A percentile compares a stretch with the other conserved stretches of the same genome.
Conservation (phyloP, 2,113 vertebrate species). For the Cynoglossus semilaevis region DNA sequence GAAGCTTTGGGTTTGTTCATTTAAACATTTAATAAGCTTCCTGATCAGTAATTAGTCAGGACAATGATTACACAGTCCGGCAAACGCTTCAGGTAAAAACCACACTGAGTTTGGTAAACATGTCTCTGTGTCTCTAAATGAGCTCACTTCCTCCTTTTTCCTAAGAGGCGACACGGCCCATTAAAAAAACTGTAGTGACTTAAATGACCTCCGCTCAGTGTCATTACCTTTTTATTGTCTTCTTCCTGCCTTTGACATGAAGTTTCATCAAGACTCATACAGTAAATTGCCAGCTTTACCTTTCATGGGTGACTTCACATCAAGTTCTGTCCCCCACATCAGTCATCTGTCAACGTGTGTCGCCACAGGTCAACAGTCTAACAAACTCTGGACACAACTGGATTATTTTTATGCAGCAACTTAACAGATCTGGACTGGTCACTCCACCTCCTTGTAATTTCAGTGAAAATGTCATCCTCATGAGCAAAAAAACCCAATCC, state of each 20-base stretch:
- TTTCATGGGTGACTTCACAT: slow-evolving; percentile 44
- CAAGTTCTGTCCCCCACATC: slow-evolving; percentile 20
- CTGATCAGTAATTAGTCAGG: slow-evolving; percentile 9
- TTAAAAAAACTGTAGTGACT: slow-evolving; percentile 43
- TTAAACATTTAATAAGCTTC: slow-evolving; percentile 11
- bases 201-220: slow-evolving; percentile 54
- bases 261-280: slow-evolving; percentile 17
- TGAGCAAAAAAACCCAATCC: too few relatives aligned
- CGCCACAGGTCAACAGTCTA: too few relatives aligned
- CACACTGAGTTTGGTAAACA: slow-evolving; percentile 55
- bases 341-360: too few relatives aligned
- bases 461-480: too few relatives aligned
- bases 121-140: slow-evolving; percentile 39
- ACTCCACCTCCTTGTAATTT: too few relatives aligned
- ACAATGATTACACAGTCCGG: slow-evolving; percentile 13
- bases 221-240: slow-evolving; percentile 47
- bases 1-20: not conserved
- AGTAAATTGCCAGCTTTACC: slow-evolving; percentile 35
- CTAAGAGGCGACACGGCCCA: slow-evolving; percentile 15
- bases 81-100: slow-evolving; percentile 21
- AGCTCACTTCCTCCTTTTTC: slow-evolving; percentile 35
- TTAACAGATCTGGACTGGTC: too few relatives aligned
- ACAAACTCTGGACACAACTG: too few relatives aligned
- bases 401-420: too few relatives aligned
- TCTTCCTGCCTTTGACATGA: slow-evolving; percentile 39